Conservation (phyloP, 1,140 invertebrate species). For the Coelopa frigida region DNA sequence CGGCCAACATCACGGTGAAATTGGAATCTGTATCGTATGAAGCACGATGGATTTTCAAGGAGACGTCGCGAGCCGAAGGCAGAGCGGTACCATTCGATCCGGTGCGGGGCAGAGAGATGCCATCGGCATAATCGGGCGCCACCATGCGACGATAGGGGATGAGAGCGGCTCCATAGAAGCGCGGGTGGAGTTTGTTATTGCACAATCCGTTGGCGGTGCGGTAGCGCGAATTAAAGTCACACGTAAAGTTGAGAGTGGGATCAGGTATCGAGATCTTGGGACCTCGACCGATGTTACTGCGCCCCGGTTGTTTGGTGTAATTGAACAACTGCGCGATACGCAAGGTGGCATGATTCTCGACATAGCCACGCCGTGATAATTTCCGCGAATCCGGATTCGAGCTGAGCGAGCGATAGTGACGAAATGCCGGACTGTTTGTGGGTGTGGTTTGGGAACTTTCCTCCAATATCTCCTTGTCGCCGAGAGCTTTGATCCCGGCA, state of each 20-base stretch:
- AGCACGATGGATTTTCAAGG: constrained; percentile 62
- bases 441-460: constrained; percentile 45
- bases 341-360: constrained; percentile 59
- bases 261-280: constrained; percentile 43
- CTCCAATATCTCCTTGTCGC: constrained; percentile 50
- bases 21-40: constrained; percentile 61
- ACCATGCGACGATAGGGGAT: constrained; percentile 62
- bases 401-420: constrained; percentile 60
- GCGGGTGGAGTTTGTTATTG: constrained; percentile 64
- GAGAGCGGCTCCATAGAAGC: constrained; percentile 62
- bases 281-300: constrained; percentile 51
- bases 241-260: constrained; percentile 17
- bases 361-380: constrained; percentile 55
- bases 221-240: constrained; percentile 50
- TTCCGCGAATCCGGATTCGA: constrained; percentile 52
- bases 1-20: constrained; percentile 74
- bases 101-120: constrained; percentile 62
- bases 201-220: constrained; percentile 70
- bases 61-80: constrained; percentile 68
- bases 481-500: constrained; percentile 52
- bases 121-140: constrained; percentile 68
- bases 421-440: constrained; percentile 54
- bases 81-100: constrained; percentile 52
- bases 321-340: constrained; percentile 45
- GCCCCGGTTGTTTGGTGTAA: constrained; percentile 25